A percentile compares a stretch with the other conserved stretches of the same genome.
phyloP scores from a whole-genome alignment of 2,113 vertebrate genomes.

The Apodemus sylvaticus region DNA sequence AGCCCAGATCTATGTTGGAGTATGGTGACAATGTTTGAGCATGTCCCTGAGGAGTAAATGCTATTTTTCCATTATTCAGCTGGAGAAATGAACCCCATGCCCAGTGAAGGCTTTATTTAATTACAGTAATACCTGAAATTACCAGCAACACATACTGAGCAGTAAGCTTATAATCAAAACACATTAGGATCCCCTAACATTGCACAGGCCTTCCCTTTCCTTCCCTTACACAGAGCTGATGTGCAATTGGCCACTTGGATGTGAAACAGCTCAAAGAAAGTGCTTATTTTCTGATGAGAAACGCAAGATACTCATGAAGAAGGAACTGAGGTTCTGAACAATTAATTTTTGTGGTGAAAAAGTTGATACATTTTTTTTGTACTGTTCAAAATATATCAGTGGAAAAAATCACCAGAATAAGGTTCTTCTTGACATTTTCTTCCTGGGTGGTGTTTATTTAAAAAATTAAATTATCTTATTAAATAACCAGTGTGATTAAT shows the following conservation, averaged over 20 bases:
- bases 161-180: not conserved
- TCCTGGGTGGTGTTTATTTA: not conserved
- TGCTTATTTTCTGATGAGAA: not conserved
- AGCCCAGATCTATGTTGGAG: not conserved
- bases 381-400: not conserved
- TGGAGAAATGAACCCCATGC: not conserved
- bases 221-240: not conserved
- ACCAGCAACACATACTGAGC: not conserved
- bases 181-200: fast-evolving
- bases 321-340: not conserved
- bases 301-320: not conserved
- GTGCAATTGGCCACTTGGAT: not conserved
- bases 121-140: not conserved
- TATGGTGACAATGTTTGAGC: not conserved
- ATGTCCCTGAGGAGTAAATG: not conserved
- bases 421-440: not conserved
- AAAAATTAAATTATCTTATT: not conserved
- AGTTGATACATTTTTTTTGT: not conserved
- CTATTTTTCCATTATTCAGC: not conserved
- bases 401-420: not conserved
- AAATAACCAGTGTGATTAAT: not conserved
- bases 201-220: not conserved
- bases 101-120: not conserved
- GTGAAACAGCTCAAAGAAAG: not conserved
- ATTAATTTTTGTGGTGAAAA: not conserved